Conservation (phyloP, 53 echinoderm and acorn worm genomes). For the Patiria pectinifera region DNA sequence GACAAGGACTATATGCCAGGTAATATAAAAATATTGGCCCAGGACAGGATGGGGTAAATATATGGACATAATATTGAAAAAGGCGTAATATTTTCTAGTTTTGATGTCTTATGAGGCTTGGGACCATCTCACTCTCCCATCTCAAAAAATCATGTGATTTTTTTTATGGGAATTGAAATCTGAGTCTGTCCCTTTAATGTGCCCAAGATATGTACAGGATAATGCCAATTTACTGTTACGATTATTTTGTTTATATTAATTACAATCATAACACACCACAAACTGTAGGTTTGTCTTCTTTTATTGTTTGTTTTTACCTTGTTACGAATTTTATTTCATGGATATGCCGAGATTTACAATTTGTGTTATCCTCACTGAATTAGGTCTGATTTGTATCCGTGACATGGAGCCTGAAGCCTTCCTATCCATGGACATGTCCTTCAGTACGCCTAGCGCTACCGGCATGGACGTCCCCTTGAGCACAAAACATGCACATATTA, state of each 20-base stretch:
- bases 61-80: too few relatives aligned
- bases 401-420: conserved; percentile 95
- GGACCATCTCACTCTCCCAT: too few relatives aligned
- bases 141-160: too few relatives aligned
- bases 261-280: too few relatives aligned
- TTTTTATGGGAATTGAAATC: too few relatives aligned
- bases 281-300: background rate
- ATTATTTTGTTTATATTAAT: too few relatives aligned
- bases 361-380: background rate
- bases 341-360: background rate
- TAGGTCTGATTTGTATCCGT: conserved; percentile 97
- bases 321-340: background rate
- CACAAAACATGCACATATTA: conserved; percentile 88
- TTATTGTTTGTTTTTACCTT: background rate
- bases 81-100: too few relatives aligned
- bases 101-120: too few relatives aligned
- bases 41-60: too few relatives aligned
- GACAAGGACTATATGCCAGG: conserved; percentile 98
- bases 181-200: too few relatives aligned
- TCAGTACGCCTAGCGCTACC: conserved; percentile 92
- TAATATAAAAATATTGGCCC: background rate
- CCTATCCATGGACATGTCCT: conserved; percentile 94
- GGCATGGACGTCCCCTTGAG: conserved; percentile 92
- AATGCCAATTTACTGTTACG: too few relatives aligned
- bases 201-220: background rate